phyloP scores from a whole-genome alignment of 2,888 invertebrate genomes.

The Trachelus tabidus region DNA sequence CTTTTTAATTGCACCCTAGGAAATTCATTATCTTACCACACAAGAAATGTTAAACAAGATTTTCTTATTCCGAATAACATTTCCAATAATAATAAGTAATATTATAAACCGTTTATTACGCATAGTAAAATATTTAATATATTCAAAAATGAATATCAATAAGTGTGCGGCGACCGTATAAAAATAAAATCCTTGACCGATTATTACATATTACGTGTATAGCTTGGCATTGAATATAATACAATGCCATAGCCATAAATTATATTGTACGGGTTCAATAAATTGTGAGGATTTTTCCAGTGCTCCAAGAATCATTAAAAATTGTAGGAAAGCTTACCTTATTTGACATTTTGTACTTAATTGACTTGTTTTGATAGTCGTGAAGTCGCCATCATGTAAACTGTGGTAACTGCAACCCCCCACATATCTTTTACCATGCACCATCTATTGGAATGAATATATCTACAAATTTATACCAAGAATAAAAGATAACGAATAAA shows the following conservation, averaged over 20 bases:
- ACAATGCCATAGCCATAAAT: background rate
- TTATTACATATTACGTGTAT: background rate
- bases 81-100: background rate
- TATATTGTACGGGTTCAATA: background rate
- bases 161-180: conserved; percentile 27
- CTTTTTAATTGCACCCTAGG: conserved; percentile 42
- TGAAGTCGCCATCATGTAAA: conserved; percentile 41
- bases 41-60: background rate
- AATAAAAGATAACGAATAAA: background rate
- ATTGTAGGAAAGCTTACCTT: conserved; percentile 32
- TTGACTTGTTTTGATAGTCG: conserved; percentile 45
- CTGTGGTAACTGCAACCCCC: background rate
- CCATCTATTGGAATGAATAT: background rate
- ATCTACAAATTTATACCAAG: background rate
- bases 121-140: background rate
- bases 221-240: background rate
- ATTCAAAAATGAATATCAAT: conserved; percentile 27
- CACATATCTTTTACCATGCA: background rate
- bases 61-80: background rate
- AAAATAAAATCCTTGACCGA: background rate
- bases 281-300: background rate
- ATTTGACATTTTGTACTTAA: conserved; percentile 44
- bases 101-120: background rate
- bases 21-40: conserved; percentile 4
- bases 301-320: background rate